Conservation (phyloP, 2,113 vertebrate genomes). For the Oophaga pumilio region DNA sequence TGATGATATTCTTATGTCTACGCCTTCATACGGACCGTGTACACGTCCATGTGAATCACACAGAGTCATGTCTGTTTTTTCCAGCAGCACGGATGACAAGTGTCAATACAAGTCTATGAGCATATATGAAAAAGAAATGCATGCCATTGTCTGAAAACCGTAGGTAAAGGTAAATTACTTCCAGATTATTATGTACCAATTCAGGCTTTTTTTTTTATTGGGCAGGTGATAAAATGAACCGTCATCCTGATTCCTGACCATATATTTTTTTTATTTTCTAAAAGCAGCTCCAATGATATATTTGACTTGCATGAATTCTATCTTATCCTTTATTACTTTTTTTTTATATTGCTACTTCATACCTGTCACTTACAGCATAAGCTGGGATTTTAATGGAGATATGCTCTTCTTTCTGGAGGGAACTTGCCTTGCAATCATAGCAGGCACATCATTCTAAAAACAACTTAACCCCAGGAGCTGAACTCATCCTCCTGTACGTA, state of each 20-base stretch:
- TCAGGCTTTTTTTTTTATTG: background rate
- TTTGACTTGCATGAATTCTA: slow-evolving; percentile 44
- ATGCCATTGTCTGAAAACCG: background rate
- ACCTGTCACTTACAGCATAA: slow-evolving; percentile 50
- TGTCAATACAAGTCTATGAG: no score
- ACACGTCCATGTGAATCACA: no score
- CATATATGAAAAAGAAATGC: background rate
- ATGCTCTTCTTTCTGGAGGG: slow-evolving; percentile 30
- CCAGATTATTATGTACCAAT: background rate
- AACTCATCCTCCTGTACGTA: slow-evolving; percentile 31
- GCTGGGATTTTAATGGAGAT: slow-evolving; percentile 47
- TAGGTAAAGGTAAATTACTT: background rate
- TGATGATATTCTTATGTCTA: no score
- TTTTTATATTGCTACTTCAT: slow-evolving; percentile 31
- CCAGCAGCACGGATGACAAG: no score
- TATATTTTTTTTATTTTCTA: background rate
- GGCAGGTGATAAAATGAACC: background rate
- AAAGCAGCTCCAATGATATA: slow-evolving; percentile 24
- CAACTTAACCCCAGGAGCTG: slow-evolving; percentile 49
- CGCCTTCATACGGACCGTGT: no score
- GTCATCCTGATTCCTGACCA: background rate
- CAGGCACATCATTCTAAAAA: slow-evolving; percentile 40
- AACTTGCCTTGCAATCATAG: slow-evolving; percentile 29
- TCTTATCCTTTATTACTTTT: slow-evolving; percentile 30
- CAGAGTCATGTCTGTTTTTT: no score